A percentile compares a stretch with the other conserved stretches of the same genome.
These are phyloP conservation scores for Lasioglossum calceatum DNA, from an alignment of 2,888 invertebrate genomes.

Conservation along the genomic window DNA sequence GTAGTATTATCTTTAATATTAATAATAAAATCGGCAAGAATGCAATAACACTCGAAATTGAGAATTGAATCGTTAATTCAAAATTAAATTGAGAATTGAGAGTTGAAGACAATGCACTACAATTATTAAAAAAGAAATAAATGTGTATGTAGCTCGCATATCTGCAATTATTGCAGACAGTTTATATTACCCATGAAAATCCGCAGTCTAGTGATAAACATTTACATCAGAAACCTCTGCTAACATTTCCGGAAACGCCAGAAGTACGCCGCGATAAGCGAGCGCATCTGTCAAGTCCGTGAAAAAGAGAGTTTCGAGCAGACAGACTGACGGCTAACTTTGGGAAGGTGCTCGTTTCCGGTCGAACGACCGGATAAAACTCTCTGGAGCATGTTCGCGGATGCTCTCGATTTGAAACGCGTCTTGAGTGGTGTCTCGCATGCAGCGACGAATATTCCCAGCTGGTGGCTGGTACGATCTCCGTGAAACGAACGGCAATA, in stretches of 20 bases:
- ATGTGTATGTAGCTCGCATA: neutral
- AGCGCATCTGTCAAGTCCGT: neutral
- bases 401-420: conserved; percentile 15
- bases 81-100: too few relatives aligned
- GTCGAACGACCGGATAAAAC: conserved; percentile 13
- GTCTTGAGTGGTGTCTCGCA: conserved; percentile 6
- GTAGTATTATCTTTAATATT: too few relatives aligned
- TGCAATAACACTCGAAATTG: too few relatives aligned
- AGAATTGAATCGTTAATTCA: too few relatives aligned
- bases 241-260: neutral
- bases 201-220: neutral
- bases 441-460: conserved; percentile 32
- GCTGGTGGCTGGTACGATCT: conserved; percentile 24
- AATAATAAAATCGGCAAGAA: too few relatives aligned
- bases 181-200: neutral
- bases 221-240: neutral
- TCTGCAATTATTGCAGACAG: neutral
- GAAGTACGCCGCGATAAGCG: neutral
- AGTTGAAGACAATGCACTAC: neutral
- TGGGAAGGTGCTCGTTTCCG: conserved; percentile 30
- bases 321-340: conserved; percentile 1
- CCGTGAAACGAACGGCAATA: conserved; percentile 83
- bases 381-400: conserved; percentile 5
- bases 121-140: neutral
- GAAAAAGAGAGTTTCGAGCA: neutral